Conservation (phyloP, 2,797 vertebrate species). For the Perdix hodgsoniae region DNA sequence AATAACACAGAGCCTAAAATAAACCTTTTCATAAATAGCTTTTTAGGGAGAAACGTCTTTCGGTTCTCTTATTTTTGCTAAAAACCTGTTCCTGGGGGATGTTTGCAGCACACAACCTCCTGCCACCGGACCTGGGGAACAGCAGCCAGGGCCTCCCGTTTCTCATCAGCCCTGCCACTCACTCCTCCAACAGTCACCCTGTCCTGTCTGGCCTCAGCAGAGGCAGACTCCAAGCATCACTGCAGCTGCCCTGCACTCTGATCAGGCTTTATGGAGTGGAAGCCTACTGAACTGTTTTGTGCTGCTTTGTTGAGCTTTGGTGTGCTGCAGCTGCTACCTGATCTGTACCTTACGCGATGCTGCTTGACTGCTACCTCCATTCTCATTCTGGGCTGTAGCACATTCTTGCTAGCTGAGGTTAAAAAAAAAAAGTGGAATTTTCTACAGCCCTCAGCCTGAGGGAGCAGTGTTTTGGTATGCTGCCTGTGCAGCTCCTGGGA, state of each 20-base stretch:
- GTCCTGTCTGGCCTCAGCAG: not conserved
- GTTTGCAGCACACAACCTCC: not conserved
- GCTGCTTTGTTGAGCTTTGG: not conserved
- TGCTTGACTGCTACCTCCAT: not conserved
- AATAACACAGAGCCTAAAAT: not conserved
- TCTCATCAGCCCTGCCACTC: not conserved
- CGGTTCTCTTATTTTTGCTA: not conserved
- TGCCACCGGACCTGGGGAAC: not conserved
- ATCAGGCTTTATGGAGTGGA: fast-evolving
- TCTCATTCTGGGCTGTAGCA: not conserved
- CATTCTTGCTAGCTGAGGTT: no score
- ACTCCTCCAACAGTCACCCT: no score
- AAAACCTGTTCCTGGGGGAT: not conserved
- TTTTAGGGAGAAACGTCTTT: not conserved
- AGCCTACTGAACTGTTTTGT: not conserved
- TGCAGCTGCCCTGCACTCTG: not conserved
- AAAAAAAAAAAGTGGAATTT: not conserved
- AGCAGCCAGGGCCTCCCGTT: fast-evolving
- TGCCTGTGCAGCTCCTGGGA: not conserved
- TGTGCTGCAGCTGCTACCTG: not conserved
- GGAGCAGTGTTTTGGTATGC: not conserved
- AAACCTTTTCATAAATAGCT: not conserved
- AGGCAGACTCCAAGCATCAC: not conserved
- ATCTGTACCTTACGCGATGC: fast-evolving
- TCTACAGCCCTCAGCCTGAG: fast-evolving